These are phyloP conservation scores for Gallirallus australis DNA, from an alignment of 2,797 vertebrate genomes.

Conservation along the genomic window DNA sequence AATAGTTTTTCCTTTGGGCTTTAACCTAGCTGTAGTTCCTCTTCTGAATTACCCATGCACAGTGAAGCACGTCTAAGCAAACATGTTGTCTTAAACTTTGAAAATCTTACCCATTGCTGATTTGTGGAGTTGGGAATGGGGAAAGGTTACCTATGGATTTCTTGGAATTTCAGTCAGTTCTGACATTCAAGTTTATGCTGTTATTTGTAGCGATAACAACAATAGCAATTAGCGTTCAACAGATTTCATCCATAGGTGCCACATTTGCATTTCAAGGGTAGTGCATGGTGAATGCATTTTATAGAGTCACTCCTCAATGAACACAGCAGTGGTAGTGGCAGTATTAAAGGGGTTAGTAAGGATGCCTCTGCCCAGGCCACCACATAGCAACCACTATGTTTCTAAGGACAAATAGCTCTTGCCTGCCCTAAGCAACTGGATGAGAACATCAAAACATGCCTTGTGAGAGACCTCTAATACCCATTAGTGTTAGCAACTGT, in stretches of 20 bases:
- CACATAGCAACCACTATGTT: conserved; percentile 83
- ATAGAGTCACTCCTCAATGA: conserved; percentile 55
- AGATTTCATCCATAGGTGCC: conserved; percentile 71
- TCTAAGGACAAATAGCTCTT: conserved; percentile 81
- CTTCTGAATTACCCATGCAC: not conserved
- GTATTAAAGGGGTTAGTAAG: conserved; percentile 82
- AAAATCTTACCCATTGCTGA: conserved; percentile 25
- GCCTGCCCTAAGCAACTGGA: conserved; percentile 79
- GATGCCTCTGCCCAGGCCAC: conserved; percentile 78
- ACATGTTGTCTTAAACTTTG: conserved; percentile 28
- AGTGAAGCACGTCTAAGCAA: not conserved
- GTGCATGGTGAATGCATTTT: conserved; percentile 59
- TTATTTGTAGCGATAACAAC: conserved; percentile 58
- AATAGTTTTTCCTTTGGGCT: not conserved
- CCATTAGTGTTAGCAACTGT: conserved; percentile 95
- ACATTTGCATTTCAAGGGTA: conserved; percentile 75
- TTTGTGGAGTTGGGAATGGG: conserved; percentile 15
- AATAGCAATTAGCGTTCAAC: conserved; percentile 63
- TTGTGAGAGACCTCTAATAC: conserved; percentile 86
- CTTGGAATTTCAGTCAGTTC: conserved; percentile 48
- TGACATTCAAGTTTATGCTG: conserved; percentile 62
- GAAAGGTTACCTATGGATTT: conserved; percentile 54
- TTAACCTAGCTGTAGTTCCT: not conserved
- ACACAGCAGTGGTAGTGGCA: conserved; percentile 68
- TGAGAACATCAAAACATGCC: conserved; percentile 82